Base-by-base conservation (phyloP, 2,113 vertebrate genomes). In the Panthera leo region DNA sequence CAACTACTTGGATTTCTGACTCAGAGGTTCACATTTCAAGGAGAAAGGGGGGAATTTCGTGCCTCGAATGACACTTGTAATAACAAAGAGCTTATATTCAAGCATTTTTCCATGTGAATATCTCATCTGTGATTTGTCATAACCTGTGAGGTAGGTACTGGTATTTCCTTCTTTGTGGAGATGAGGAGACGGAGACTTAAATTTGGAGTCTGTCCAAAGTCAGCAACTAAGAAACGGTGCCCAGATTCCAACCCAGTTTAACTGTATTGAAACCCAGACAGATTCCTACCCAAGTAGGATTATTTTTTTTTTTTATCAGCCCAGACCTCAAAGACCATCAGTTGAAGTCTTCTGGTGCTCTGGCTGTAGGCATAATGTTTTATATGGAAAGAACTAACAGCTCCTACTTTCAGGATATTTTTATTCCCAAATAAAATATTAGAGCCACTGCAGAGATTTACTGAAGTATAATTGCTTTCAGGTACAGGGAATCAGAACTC, bases 351-450 rank as follows among this genome's bases (percentile, higher is more conserved):
- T 27, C 15, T 25, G 36, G 11, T 78, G 85, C 71, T 88, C 42
- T 95, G 42, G 55, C 63, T 48, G 82, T 23, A 87, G 89, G 86
- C 16, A 68, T 34, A 42, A 51, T 82, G 21, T 86, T 97, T 95
- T 75, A 36, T 51, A 6, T 84, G 75, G 63, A 86, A 96, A 96
- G 55, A 95, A 68, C 34, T 55, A 53, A 67, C 71, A 91, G 71
- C 78, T 93, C 10, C 51, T 79, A 11, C 29, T 93, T 80, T 31
- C 23, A 71, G 61, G 42, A 75, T 80, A 39, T 53, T 94, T 95
- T 96, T 91, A 79, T 96, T 93, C 31, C 63, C 15, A 34, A 82
- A 79, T 76, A 96, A 85, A 70, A 83, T 68, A 68, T 55, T 18
- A 89, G 58, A 94, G 14, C n/a, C 23, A 21, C n/a, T 63, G 23